Evolutionary conservation across 2,797 vertebrate genomes (phyloP).

Genomic region (Poeciliopsis paucimaculata): DNA sequence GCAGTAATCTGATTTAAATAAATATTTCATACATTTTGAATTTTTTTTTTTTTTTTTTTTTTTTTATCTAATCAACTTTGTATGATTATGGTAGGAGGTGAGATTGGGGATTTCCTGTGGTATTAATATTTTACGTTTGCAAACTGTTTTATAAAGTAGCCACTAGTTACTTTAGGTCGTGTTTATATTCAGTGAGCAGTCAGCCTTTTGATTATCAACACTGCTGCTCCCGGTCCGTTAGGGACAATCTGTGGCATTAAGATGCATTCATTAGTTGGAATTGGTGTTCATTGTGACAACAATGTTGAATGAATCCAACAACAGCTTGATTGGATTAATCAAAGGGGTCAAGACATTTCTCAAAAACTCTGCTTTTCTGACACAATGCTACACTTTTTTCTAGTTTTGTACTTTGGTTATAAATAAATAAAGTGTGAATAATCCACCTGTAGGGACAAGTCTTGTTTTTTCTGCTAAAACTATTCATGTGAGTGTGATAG

Average conservation of each 20-base stretch:
- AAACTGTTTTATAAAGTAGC: not conserved
- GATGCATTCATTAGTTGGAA: not conserved
- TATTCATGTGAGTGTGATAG: not conserved
- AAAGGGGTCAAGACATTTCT: not conserved
- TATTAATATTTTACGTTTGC: not conserved
- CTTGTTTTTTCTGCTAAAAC: not conserved
- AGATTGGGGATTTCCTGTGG: not conserved
- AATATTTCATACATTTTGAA: not conserved
- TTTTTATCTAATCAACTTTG: not conserved
- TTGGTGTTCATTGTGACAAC: not conserved
- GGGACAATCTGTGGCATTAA: not conserved
- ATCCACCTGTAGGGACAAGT: not conserved
- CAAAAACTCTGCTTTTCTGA: not conserved
- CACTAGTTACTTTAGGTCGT: not conserved
- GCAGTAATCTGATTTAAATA: not conserved
- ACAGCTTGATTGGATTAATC: not conserved
- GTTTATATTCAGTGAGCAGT: not conserved
- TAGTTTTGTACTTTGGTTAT: not conserved
- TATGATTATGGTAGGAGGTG: not conserved
- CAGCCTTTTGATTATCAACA: not conserved
- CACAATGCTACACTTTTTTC: not conserved
- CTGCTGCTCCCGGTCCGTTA: not conserved
- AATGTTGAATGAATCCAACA: no score
- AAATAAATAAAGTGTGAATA: not conserved
- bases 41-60: not conserved